Evolutionary conservation across 1,140 invertebrate genomes (phyloP).

Genomic region (Drosophila orena): DNA sequence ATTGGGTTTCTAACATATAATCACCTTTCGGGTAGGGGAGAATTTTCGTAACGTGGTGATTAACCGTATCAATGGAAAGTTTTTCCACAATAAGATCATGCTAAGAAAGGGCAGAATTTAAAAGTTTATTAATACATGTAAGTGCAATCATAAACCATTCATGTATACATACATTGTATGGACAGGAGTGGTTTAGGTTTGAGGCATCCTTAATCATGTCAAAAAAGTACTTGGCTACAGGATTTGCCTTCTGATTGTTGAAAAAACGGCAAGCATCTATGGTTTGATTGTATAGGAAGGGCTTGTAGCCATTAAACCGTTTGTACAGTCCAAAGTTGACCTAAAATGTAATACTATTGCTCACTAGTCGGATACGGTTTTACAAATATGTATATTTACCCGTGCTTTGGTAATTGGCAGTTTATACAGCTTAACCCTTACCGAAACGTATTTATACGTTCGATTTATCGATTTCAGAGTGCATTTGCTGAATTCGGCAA

Average conservation of each 20-base stretch:
- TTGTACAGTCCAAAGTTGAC: slow-evolving; percentile 1
- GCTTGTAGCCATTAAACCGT: slow-evolving; percentile 9
- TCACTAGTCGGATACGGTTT: background rate
- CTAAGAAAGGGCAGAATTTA: background rate
- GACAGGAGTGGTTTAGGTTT: slow-evolving; percentile 19
- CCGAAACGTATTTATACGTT: background rate
- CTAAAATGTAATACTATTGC: background rate
- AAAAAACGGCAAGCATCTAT: slow-evolving; percentile 2
- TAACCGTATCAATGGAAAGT: background rate
- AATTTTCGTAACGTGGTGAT: background rate
- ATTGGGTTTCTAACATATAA: slow-evolving; percentile 1
- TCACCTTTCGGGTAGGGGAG: slow-evolving; percentile 7
- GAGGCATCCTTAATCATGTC: background rate
- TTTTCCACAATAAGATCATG: slow-evolving; percentile 1
- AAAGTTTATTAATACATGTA: too few relatives aligned
- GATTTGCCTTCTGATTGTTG: background rate
- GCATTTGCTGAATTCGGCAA: background rate
- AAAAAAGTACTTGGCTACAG: slow-evolving; percentile 1
- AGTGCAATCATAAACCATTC: too few relatives aligned
- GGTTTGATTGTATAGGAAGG: slow-evolving; percentile 11
- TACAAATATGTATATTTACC: background rate
- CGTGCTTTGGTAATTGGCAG: background rate
- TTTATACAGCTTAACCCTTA: background rate
- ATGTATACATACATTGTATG: background rate
- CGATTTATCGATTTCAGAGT: background rate